Base-by-base conservation (phyloP, 2,888 invertebrate species). In the Tachina grossa region DNA sequence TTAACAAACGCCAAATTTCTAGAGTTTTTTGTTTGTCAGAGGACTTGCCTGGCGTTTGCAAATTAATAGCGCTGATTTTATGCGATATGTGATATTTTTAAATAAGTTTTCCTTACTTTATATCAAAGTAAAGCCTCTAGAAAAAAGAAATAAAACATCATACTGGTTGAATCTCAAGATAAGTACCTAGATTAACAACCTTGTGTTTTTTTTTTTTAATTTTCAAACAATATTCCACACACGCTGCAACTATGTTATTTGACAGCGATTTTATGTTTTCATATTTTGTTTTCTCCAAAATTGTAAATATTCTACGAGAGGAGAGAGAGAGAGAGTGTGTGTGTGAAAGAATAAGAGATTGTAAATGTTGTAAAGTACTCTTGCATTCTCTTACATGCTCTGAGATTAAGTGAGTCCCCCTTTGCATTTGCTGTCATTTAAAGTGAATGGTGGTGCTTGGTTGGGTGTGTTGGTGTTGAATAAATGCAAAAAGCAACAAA, bases 401-500 rank as follows among this genome's bases (percentile, higher is more conserved):
- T 47, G 49, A 55, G 14, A 57, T 47, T 61, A 31, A 66, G 22
- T 2, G 1, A 69, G 22, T 61, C 65, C 77, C 31, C 31, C 47
- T 59, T 74, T 83, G 72, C 31, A 49, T 72, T 72, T 22, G 16
- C 49, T 49, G 16, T 77, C 45, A 66, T 66, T 4, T 43, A 45
- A 57, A 59, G 51, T 22, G 41, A 49, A 41, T 49, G 47, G 51
- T 57, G 16, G n/a, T 66, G 66, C 31, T 61, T 66, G 66, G 77
- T 61, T 66, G 72, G 77, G 66, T 83, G 83, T 76, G 61, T 81
- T 61, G 61, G 69, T 82, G 74, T 75, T 75, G 49, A 63, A 47
- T 61, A 22, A 71, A 31, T 31, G 31, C 31, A 31, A 31, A 49
- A 63, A 72, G 59, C 4, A 71, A 71, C 41, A 43, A 80, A 51